phyloP scores from a whole-genome alignment of 2,888 invertebrate species.

The Noctua janthe region DNA sequence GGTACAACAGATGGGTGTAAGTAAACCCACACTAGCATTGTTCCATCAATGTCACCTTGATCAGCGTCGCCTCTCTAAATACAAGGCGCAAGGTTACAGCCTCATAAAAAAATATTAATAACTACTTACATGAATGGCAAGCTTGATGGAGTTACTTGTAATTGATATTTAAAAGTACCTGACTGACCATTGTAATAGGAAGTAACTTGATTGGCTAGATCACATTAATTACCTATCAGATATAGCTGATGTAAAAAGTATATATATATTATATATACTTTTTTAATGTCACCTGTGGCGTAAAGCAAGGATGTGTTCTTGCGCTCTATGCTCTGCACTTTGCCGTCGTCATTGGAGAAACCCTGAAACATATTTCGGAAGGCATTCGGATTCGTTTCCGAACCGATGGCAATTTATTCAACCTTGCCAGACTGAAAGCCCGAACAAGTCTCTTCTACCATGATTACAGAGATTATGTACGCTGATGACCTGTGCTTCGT shows the following conservation, averaged over 20 bases:
- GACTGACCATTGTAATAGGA: constrained; percentile 21
- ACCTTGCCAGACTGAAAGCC: too few relatives aligned
- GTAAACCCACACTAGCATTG: constrained; percentile 75
- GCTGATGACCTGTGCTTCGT: too few relatives aligned
- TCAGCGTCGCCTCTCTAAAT: constrained; percentile 73
- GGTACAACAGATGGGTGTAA: constrained; percentile 54
- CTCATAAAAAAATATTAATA: constrained; percentile 69
- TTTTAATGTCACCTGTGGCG: too few relatives aligned
- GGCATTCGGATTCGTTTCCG: too few relatives aligned
- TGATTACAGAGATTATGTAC: too few relatives aligned
- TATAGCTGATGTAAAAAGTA: background rate
- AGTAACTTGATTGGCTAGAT: constrained; percentile 4
- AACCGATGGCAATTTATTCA: too few relatives aligned
- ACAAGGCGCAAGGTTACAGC: constrained; percentile 70
- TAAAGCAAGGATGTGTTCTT: too few relatives aligned
- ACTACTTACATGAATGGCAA: constrained; percentile 60
- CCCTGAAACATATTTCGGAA: too few relatives aligned
- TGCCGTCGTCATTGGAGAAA: too few relatives aligned
- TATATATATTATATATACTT: too few relatives aligned
- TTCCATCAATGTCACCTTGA: constrained; percentile 75
- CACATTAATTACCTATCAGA: background rate
- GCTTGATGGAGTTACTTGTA: constrained; percentile 28
- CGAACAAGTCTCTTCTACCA: too few relatives aligned
- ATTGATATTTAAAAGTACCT: constrained; percentile 35
- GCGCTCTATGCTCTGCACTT: too few relatives aligned